These are phyloP conservation scores for Ptychobarbus kaznakovi DNA, from an alignment of 2,797 vertebrate species.

Conservation along the genomic window DNA sequence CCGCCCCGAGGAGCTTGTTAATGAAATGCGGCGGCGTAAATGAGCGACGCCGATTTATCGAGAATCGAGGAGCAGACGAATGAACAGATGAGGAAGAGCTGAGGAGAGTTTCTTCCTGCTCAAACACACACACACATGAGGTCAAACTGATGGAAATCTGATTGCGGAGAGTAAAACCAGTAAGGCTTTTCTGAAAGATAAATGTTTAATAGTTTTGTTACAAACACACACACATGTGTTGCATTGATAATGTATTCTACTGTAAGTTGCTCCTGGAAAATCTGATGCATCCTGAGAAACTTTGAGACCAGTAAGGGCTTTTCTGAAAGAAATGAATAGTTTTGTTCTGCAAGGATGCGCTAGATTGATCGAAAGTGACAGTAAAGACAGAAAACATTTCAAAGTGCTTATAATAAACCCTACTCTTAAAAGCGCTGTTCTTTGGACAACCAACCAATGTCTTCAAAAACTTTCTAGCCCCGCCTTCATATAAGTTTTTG, in stretches of 20 bases:
- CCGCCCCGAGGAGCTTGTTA: slow-evolving; percentile 18
- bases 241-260: no score
- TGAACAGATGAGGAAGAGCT: not conserved
- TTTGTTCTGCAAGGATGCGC: not conserved
- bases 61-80: not conserved
- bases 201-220: no score
- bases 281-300: not conserved
- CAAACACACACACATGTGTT: not conserved
- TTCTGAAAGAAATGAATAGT: not conserved
- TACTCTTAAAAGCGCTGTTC: no score
- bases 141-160: no score
- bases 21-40: slow-evolving; percentile 20
- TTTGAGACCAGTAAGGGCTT: not conserved
- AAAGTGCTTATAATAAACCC: not conserved
- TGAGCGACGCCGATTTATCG: slow-evolving; percentile 20
- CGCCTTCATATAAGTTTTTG: no score
- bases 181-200: no score
- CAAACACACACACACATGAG: no score
- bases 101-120: not conserved
- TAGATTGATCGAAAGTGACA: not conserved
- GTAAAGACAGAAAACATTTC: no score
- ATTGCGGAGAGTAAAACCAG: no score
- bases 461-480: no score
- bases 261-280: not conserved
- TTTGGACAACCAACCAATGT: no score